phyloP scores from a whole-genome alignment of 2,888 invertebrate genomes.

The Dioctria linearis region DNA sequence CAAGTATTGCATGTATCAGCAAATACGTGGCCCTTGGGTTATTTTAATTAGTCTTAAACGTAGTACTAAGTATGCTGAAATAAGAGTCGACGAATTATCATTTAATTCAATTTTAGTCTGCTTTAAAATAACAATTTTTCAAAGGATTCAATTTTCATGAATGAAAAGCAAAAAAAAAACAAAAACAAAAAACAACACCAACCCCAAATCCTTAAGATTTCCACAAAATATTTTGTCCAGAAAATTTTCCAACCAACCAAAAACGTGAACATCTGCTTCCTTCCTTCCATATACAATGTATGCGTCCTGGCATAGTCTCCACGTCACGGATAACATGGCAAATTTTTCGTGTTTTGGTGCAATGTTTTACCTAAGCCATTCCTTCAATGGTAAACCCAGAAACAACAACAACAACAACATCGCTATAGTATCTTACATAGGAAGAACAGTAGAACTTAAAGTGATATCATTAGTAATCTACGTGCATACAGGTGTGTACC shows the following conservation, averaged over 20 bases:
- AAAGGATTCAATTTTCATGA: no score
- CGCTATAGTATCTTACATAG: conserved; percentile 4
- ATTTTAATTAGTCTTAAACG: no score
- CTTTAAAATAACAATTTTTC: no score
- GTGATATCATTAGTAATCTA: conserved; percentile 28
- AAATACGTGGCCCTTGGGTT: no score
- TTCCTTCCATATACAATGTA: neutral
- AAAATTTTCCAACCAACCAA: neutral
- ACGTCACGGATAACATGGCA: conserved; percentile 1
- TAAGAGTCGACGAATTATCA: no score
- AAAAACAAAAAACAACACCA: neutral
- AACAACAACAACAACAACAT: conserved; percentile 10
- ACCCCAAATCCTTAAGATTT: conserved; percentile 25
- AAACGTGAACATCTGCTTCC: conserved; percentile 21
- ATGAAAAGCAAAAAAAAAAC: no score
- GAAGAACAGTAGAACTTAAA: neutral
- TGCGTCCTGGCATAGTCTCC: neutral
- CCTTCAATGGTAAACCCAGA: neutral
- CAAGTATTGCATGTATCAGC: no score
- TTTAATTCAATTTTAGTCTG: no score
- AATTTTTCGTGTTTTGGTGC: conserved; percentile 49
- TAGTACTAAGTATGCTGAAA: no score
- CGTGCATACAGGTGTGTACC: neutral
- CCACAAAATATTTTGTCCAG: conserved; percentile 30
- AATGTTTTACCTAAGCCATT: conserved; percentile 26